Conservation (phyloP, 1,140 invertebrate genomes). For the Anoplolepis gracilipes region DNA sequence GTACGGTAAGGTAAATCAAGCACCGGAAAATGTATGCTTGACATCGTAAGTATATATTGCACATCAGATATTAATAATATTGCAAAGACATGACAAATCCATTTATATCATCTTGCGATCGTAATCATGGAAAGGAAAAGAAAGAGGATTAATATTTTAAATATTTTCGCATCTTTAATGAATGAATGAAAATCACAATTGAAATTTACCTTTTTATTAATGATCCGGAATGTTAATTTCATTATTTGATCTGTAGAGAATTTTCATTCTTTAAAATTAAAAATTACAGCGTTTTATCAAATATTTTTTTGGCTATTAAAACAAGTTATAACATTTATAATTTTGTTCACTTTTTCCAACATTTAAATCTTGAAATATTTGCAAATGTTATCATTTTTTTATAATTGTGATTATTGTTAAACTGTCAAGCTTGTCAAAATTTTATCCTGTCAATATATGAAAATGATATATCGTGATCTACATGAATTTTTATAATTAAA, state of each 20-base stretch:
- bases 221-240: background rate
- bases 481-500: too few species aligned
- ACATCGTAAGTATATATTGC: conserved; percentile 33
- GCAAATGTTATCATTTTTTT: background rate
- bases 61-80: background rate
- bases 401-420: conserved; percentile 18
- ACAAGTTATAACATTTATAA: background rate
- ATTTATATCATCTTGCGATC: background rate
- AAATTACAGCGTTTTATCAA: background rate
- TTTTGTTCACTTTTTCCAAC: background rate
- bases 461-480: background rate
- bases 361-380: background rate
- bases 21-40: conserved; percentile 21
- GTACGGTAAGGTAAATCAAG: conserved; percentile 20
- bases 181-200: background rate
- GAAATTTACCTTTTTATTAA: background rate
- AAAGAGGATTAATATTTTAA: background rate
- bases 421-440: background rate
- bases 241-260: background rate
- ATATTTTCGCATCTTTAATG: background rate
- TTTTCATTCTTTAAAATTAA: background rate
- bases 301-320: background rate
- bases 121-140: background rate
- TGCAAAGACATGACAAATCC: background rate
- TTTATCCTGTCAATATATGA: background rate